Evolutionary conservation across 2,113 vertebrate species (phyloP), one percentile per base, ranked within the genome.

Genomic region (Clarias macrocephalus): DNA sequence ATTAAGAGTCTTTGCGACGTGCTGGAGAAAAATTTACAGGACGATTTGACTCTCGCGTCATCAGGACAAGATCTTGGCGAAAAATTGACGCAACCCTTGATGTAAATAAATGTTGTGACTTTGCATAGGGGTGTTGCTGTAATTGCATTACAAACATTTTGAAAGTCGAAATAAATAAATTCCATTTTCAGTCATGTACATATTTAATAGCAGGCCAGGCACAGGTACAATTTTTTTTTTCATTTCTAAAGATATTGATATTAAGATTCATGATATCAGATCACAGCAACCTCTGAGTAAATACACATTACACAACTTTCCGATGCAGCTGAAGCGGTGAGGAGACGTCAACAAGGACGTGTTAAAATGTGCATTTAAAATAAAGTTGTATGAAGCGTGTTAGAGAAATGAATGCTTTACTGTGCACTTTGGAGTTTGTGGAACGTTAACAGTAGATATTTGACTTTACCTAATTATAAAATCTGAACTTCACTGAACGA

Each of bases 391-490:
- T 80, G 77, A 59, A 37, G 57, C 15, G 79, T 62, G 57, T 81
- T 62, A 42, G 1, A 42, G 57, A 81, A 37, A 59, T 81, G 79
- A 62, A 81, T 25, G 79, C 10, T 81, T 81, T 37, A 56, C 42
- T 30, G 13, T 12, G 42, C 25, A 63, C 57, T 76, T n/a, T 73
- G 75, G 56, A 73, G 57, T 76, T 70, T 57, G 48, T 82, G 72
- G 52, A 62, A 86, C 37, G 83, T 52, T 73, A 81, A 87, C 82
- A 66, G 76, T 82, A 87, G 66, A 65, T 73, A 80, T 84, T 73
- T 65, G 59, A 77, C 68, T 85, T 85, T 33, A 30, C n/a, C 12
- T 83, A 33, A 23, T 72, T 83, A 66, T 83, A 30, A 57, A 66
- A 85, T 79, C 60, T 56, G 21, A 52, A 54, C 56, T 65, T 66